Conservation (phyloP, 2,888 invertebrate genomes). For the Andricus curvator region DNA sequence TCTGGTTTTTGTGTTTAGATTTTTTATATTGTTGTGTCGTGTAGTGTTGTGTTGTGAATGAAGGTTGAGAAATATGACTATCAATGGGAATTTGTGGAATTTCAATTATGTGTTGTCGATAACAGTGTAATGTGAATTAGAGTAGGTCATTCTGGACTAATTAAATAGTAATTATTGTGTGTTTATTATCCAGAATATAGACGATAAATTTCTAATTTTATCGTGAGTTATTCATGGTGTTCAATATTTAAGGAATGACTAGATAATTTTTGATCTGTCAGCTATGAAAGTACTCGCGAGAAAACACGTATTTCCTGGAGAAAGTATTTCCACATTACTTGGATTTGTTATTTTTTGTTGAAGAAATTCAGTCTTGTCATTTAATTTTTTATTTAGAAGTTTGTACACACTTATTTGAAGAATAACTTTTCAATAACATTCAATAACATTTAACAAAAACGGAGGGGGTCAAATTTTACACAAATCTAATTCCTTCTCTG, state of each 20-base stretch:
- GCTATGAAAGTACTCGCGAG: constrained; percentile 27
- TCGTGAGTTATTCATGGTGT: not conserved
- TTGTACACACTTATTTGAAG: not conserved
- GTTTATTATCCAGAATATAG: not conserved
- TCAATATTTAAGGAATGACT: not conserved
- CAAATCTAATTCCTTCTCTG: no score
- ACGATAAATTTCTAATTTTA: no score
- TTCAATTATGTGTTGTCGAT: not conserved
- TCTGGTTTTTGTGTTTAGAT: not conserved
- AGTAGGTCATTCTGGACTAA: not conserved
- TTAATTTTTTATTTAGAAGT: not conserved
- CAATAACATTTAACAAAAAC: no score
- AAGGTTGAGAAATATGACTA: constrained; percentile 15
- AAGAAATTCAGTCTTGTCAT: not conserved
- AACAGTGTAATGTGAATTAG: not conserved
- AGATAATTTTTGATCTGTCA: not conserved
- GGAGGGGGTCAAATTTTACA: no score
- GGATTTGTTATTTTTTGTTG: constrained; percentile 15
- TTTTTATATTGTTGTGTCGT: not conserved
- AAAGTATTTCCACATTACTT: constrained; percentile 25
- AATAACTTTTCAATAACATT: not conserved
- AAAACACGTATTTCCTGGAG: constrained; percentile 29
- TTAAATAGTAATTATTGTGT: not conserved
- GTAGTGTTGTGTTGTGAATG: not conserved
- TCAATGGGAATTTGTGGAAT: constrained; percentile 16